A percentile compares a stretch with the other conserved stretches of the same genome.
Evolutionary conservation across 2,888 invertebrate genomes (phyloP).

Genomic region (Tenthredo distinguenda): DNA sequence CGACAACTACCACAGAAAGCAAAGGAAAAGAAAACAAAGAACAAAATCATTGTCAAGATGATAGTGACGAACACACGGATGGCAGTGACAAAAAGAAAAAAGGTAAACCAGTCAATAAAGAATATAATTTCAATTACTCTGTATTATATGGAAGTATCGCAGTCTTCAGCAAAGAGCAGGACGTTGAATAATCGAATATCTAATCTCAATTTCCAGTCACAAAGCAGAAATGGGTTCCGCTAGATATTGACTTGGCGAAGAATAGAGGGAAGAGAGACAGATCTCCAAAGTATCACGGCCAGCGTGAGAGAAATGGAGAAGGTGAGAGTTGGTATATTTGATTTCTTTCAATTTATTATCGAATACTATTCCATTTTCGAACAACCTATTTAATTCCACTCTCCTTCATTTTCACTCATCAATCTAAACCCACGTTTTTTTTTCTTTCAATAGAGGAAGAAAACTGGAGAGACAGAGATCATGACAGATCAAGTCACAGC

Average conservation of each 20-base stretch:
- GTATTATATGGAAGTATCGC: background rate
- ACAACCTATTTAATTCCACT: background rate
- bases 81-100: slow-evolving; percentile 78
- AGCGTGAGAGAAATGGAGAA: slow-evolving; percentile 75
- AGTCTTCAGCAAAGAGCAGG: background rate
- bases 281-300: slow-evolving; percentile 76
- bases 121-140: background rate
- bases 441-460: slow-evolving; percentile 68
- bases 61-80: slow-evolving; percentile 77
- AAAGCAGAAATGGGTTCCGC: slow-evolving; percentile 94
- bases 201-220: slow-evolving; percentile 72
- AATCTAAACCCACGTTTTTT: background rate
- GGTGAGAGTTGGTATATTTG: slow-evolving; percentile 63
- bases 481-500: slow-evolving; percentile 70
- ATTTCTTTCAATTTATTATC: background rate
- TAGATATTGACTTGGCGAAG: slow-evolving; percentile 91
- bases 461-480: slow-evolving; percentile 72
- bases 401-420: background rate
- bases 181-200: background rate
- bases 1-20: slow-evolving; percentile 61
- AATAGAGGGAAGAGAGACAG: slow-evolving; percentile 84
- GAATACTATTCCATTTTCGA: background rate
- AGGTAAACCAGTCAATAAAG: slow-evolving; percentile 64
- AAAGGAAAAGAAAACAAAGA: slow-evolving; percentile 76
- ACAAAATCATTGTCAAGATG: slow-evolving; percentile 75